A percentile compares a stretch with the other conserved stretches of the same genome.
Evolutionary conservation across 2,797 vertebrate species (phyloP).

Genomic region (Micrastur ruficollis): DNA sequence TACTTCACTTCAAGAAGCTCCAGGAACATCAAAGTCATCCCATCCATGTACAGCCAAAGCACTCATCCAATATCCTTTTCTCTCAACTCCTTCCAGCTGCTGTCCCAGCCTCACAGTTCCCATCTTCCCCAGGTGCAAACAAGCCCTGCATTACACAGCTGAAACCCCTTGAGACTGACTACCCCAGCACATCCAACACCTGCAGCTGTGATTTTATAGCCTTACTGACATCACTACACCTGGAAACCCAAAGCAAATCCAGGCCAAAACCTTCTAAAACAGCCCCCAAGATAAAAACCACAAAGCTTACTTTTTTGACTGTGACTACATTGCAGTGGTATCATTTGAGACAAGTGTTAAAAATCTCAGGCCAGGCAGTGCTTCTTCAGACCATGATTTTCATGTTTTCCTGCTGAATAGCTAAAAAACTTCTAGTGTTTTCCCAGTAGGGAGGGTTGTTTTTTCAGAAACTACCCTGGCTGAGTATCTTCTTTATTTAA

Average conservation of each 20-base stretch:
- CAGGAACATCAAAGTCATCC: neutral
- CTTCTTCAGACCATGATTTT: neutral
- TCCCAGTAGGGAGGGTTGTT: neutral
- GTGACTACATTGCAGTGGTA: neutral
- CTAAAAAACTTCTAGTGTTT: neutral
- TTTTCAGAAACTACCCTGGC: neutral
- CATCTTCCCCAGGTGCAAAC: neutral
- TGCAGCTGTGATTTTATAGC: neutral
- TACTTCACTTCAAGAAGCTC: neutral
- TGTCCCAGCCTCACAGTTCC: neutral
- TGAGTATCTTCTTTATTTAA: neutral
- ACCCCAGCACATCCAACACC: neutral
- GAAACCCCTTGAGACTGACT: accelerated
- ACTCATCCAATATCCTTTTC: neutral
- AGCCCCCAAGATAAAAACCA: accelerated
- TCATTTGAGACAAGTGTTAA: neutral
- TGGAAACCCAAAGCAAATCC: neutral
- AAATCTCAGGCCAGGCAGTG: neutral
- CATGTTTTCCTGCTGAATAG: neutral
- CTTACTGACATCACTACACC: neutral
- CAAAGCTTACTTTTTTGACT: neutral
- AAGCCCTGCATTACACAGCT: neutral
- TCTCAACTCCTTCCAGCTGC: accelerated
- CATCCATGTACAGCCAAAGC: neutral
- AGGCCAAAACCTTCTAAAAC: neutral